A percentile compares a stretch with the other conserved stretches of the same genome.
These are phyloP conservation scores for Kryptopterus vitreolus DNA, from an alignment of 2,797 vertebrate genomes.

Conservation along the genomic window DNA sequence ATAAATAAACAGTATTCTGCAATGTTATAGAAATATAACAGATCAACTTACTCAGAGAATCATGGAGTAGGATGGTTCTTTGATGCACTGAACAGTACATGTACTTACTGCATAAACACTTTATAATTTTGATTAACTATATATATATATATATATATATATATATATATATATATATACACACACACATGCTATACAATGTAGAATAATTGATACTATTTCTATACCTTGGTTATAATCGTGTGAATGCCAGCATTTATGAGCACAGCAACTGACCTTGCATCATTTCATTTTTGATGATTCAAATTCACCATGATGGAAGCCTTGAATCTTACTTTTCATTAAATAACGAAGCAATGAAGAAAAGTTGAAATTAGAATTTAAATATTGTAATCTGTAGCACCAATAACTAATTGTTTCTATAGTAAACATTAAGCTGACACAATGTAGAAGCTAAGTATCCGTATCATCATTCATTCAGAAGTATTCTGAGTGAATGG, in stretches of 20 bases:
- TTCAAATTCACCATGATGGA: not conserved
- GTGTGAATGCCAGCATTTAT: not conserved
- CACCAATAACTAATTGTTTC: constrained; percentile 13
- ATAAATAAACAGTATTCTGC: too few relatives aligned
- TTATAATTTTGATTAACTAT: too few relatives aligned
- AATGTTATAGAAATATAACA: too few relatives aligned
- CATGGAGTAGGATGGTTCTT: too few relatives aligned
- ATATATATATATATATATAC: not conserved
- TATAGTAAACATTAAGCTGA: constrained; percentile 3
- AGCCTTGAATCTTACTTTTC: not conserved
- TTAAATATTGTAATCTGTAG: constrained; percentile 10
- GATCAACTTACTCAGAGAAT: too few relatives aligned
- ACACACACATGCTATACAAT: not conserved
- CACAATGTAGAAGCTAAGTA: not conserved
- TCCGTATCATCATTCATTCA: not conserved
- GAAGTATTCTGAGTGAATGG: not conserved
- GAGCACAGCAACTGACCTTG: constrained; percentile 1
- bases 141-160: not conserved
- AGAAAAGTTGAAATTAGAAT: not conserved
- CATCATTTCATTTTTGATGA: not conserved
- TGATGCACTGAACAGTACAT: too few relatives aligned
- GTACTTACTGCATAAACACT: too few relatives aligned
- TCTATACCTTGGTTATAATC: not conserved
- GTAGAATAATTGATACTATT: not conserved
- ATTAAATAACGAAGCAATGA: not conserved